Conservation (phyloP, 2,113 vertebrate species). For the Anarrhichthys ocellatus region DNA sequence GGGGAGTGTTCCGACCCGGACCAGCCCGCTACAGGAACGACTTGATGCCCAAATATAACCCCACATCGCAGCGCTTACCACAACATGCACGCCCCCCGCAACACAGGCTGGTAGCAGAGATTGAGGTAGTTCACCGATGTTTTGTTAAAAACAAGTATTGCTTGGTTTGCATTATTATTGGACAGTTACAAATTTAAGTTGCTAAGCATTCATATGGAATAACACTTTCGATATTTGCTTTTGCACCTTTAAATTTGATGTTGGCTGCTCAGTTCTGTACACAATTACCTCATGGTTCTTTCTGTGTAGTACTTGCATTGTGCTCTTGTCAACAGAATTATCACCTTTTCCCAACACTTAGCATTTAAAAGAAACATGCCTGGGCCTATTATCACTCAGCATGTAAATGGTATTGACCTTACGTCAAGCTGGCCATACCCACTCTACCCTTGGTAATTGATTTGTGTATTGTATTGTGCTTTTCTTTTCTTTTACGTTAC, state of each 20-base stretch:
- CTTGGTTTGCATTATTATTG: constrained; percentile 14
- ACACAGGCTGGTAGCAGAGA: constrained; percentile 5
- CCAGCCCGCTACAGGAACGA: constrained; percentile 74
- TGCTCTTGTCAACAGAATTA: constrained; percentile 49
- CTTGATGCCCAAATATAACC: constrained; percentile 79
- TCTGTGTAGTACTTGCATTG: constrained; percentile 24
- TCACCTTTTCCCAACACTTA: constrained; percentile 37
- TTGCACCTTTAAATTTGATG: constrained; percentile 3
- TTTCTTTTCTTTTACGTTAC: constrained; percentile 65
- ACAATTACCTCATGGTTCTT: background rate
- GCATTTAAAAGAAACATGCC: constrained; percentile 57
- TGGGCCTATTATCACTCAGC: constrained; percentile 49
- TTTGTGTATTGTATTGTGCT: constrained; percentile 60
- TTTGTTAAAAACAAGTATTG: constrained; percentile 18
- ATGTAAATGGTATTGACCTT: constrained; percentile 61
- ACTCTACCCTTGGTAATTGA: constrained; percentile 42
- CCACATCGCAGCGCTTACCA: constrained; percentile 41
- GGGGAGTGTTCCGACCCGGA: constrained; percentile 64
- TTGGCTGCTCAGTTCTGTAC: constrained; percentile 3
- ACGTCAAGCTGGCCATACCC: constrained; percentile 43
- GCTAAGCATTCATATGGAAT: background rate
- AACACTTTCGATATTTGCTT: background rate
- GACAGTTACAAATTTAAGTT: background rate
- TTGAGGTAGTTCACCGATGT: constrained; percentile 18
- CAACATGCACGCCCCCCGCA: constrained; percentile 36